Percentiles rank a stretch among this genome's conserved stretches.
Conservation (phyloP, 1,140 invertebrate species). For the Halesus radiatus region DNA sequence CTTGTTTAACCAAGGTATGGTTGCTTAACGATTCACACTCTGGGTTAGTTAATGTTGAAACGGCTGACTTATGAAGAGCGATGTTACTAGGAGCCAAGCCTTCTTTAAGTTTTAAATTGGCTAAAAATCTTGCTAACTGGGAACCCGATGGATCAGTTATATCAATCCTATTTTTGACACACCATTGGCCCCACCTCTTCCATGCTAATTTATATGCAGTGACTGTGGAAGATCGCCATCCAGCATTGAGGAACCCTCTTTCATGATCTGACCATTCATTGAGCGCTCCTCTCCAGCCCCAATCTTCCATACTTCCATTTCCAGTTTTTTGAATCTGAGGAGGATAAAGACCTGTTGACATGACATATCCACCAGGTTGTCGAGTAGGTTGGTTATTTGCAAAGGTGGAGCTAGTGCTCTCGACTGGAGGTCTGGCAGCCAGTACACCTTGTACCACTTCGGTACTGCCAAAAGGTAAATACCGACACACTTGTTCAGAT, state of each 20-base stretch:
- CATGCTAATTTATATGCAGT: too few relatives aligned
- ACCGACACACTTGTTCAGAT: too few relatives aligned
- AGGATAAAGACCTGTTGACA: not conserved
- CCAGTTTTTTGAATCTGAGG: constrained; percentile 12
- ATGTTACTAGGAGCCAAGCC: constrained; percentile 29
- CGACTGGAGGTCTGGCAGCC: constrained; percentile 52
- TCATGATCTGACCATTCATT: too few relatives aligned
- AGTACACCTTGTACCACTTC: too few relatives aligned
- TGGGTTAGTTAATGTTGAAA: not conserved
- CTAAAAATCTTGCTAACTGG: constrained; percentile 21
- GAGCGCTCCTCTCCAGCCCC: too few relatives aligned
- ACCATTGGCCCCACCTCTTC: too few relatives aligned
- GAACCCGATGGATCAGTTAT: constrained; percentile 51
- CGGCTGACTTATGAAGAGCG: too few relatives aligned
- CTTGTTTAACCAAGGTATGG: not conserved
- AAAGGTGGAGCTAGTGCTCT: constrained; percentile 51
- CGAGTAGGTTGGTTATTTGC: not conserved
- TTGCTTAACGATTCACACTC: not conserved
- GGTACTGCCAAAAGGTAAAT: too few relatives aligned
- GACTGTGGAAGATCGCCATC: too few relatives aligned
- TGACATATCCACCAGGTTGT: too few relatives aligned
- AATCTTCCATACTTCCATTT: constrained; percentile 39
- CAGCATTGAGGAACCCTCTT: too few relatives aligned
- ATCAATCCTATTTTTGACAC: too few relatives aligned
- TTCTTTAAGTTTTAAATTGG: constrained; percentile 15